Evolutionary conservation across 2,797 vertebrate species (phyloP).

Genomic region (Linurgus olivaceus): DNA sequence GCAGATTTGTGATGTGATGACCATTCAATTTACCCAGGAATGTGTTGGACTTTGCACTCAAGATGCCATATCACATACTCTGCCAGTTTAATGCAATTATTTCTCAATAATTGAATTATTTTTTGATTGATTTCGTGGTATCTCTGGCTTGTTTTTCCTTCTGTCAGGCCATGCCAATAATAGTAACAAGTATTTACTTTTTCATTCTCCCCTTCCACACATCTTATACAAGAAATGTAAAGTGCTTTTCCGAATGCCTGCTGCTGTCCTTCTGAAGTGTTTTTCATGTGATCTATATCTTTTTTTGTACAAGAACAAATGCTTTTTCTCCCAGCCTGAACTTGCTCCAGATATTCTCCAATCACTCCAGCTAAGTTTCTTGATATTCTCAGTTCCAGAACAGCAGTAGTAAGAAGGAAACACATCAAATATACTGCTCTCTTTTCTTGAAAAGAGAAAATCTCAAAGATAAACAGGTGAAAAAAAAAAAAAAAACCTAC

Average conservation of each 20-base stretch:
- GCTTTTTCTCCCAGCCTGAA: background rate
- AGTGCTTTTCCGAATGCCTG: background rate
- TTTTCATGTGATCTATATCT: fast-evolving
- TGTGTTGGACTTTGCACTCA: background rate
- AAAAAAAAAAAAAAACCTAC: fast-evolving
- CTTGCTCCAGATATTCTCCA: background rate
- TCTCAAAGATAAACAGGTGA: background rate
- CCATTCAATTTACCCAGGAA: background rate
- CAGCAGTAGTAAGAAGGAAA: background rate
- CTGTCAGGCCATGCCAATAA: background rate
- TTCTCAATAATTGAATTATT: background rate
- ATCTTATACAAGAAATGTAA: background rate
- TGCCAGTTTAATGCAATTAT: background rate
- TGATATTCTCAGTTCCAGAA: background rate
- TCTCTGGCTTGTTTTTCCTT: background rate
- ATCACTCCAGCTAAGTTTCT: background rate
- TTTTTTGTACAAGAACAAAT: background rate
- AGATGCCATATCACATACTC: too few relatives aligned
- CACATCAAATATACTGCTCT: background rate
- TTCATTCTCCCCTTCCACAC: fast-evolving
- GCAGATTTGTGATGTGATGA: background rate
- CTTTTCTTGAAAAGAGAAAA: background rate
- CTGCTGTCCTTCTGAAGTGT: background rate
- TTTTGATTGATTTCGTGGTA: background rate
- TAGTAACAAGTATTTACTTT: background rate